Conservation (phyloP, 2,888 invertebrate genomes). For the Phrixothrix hirtus region DNA sequence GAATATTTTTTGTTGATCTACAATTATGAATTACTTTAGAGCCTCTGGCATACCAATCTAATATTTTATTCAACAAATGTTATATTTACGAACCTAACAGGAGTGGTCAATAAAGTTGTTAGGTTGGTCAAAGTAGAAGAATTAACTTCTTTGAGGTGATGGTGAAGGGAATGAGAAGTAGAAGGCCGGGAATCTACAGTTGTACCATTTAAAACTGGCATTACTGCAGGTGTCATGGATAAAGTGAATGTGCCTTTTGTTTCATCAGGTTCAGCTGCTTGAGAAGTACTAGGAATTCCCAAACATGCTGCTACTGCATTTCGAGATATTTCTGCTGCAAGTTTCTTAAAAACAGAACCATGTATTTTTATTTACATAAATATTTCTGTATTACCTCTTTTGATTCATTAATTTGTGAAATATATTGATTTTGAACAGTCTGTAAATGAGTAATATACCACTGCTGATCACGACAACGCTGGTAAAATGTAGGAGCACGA, state of each 20-base stretch:
- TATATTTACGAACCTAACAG: too few relatives aligned
- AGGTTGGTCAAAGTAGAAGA: too few relatives aligned
- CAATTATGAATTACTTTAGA: too few relatives aligned
- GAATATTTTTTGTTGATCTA: conserved; percentile 8
- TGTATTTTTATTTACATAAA: neutral
- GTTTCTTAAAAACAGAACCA: conserved; percentile 57
- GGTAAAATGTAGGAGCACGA: conserved; percentile 90
- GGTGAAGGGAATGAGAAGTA: conserved; percentile 16
- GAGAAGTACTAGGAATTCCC: conserved; percentile 32
- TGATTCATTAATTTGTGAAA: conserved; percentile 80
- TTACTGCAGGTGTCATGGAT: conserved; percentile 31
- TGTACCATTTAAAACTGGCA: conserved; percentile 4
- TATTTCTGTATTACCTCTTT: conserved; percentile 65
- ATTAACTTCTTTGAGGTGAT: conserved; percentile 18
- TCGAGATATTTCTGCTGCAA: conserved; percentile 70
- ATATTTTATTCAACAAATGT: too few relatives aligned
- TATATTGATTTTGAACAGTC: conserved; percentile 77
- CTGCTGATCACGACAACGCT: conserved; percentile 90
- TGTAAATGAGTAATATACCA: conserved; percentile 88
- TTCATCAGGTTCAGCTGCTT: conserved; percentile 39
- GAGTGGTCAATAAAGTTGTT: too few relatives aligned
- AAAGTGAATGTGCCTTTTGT: conserved; percentile 46
- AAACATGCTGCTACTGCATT: conserved; percentile 65
- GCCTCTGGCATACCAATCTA: too few relatives aligned
- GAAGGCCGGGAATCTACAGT: conserved; percentile 14